Evolutionary conservation across 2,797 vertebrate species (phyloP).

Genomic region (Poecilia picta): DNA sequence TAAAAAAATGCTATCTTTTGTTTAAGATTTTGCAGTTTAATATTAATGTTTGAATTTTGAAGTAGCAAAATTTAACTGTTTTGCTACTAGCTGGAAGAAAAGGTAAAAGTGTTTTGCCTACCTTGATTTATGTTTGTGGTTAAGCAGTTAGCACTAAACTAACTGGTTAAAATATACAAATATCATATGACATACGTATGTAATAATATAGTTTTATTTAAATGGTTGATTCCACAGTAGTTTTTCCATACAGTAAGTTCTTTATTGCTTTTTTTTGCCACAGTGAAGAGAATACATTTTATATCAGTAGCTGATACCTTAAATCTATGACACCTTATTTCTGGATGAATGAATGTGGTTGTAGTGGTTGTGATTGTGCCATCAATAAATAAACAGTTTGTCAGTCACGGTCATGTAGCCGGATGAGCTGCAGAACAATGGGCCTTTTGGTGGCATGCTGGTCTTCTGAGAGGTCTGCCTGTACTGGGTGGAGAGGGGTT

Average conservation of each 20-base stretch:
- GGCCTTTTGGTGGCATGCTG: slow-evolving; percentile 69
- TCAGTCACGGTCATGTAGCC: slow-evolving; percentile 47
- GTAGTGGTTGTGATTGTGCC: slow-evolving; percentile 41
- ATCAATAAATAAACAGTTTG: slow-evolving; percentile 53
- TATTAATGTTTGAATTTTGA: not conserved
- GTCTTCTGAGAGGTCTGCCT: slow-evolving; percentile 74
- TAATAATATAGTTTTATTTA: not conserved
- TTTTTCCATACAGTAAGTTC: not conserved
- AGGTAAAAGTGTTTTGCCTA: not conserved
- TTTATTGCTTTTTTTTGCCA: too few relatives aligned
- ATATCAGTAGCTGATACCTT: not conserved
- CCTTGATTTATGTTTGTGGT: not conserved
- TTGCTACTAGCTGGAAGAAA: not conserved
- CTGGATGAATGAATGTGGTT: slow-evolving; percentile 27
- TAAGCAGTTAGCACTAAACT: not conserved
- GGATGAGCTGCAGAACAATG: slow-evolving; percentile 70
- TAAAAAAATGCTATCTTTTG: not conserved
- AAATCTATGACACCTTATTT: not conserved
- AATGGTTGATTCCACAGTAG: not conserved
- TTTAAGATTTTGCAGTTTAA: not conserved
- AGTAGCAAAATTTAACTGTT: not conserved
- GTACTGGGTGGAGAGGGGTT: slow-evolving; percentile 85
- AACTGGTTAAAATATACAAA: not conserved
- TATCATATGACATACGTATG: not conserved
- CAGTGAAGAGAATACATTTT: not conserved